A percentile compares a stretch with the other conserved stretches of the same genome.
Conservation (phyloP, 2,888 invertebrate species). For the Oscheius sp. region DNA sequence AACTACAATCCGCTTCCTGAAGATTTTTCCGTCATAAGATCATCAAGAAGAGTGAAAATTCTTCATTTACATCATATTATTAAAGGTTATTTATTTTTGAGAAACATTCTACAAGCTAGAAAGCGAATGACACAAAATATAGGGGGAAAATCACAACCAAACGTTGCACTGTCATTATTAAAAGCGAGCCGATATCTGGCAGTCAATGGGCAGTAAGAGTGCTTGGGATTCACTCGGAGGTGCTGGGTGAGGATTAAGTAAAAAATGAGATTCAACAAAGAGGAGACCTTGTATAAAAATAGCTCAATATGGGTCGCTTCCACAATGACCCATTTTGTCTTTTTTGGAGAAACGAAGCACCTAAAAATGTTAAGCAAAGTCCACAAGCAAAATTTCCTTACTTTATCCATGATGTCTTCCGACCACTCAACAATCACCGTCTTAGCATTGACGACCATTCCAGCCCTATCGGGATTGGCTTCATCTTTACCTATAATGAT, state of each 20-base stretch:
- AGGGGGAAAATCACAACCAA: constrained; percentile 22
- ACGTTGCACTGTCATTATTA: constrained; percentile 21
- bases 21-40: too few species aligned
- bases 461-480: constrained; percentile 47
- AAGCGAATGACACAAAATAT: constrained; percentile 21
- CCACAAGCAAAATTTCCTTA: too few species aligned
- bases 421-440: constrained; percentile 66
- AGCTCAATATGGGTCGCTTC: not conserved
- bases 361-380: too few species aligned
- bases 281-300: not conserved
- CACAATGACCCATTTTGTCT: constrained; percentile 52
- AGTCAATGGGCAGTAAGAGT: constrained; percentile 18
- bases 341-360: constrained; percentile 54
- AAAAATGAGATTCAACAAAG: constrained; percentile 17
- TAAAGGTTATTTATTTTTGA: constrained; percentile 18
- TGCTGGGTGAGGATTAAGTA: not conserved
- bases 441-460: constrained; percentile 56
- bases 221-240: constrained; percentile 22
- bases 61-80: too few species aligned
- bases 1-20: too few species aligned
- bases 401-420: constrained; percentile 60
- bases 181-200: constrained; percentile 1
- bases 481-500: constrained; percentile 54
- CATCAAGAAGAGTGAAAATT: too few species aligned
- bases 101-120: not conserved